Percentiles rank a stretch among this genome's conserved stretches.
These are phyloP conservation scores for Plectrocnemia conspersa DNA, from an alignment of 1,140 invertebrate genomes.

Conservation along the genomic window DNA sequence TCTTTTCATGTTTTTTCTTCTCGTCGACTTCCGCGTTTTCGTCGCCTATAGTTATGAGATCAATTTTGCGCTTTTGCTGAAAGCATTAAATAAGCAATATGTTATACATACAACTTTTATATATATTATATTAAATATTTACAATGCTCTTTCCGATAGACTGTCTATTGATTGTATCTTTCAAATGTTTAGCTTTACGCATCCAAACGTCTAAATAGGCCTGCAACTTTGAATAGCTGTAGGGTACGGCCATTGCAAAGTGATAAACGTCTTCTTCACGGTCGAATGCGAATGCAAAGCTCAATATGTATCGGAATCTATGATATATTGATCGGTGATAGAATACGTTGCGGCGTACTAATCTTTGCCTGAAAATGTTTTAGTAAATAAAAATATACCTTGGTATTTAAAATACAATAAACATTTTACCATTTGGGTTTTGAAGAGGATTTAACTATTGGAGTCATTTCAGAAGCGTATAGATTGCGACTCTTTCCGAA, in stretches of 20 bases:
- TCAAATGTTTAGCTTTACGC: constrained; percentile 49
- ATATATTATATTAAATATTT: constrained; percentile 39
- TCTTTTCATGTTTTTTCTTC: constrained; percentile 49
- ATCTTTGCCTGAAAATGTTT: constrained; percentile 70
- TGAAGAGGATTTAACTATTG: constrained; percentile 86
- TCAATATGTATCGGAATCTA: constrained; percentile 87
- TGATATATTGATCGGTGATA: constrained; percentile 90
- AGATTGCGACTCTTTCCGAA: constrained; percentile 88
- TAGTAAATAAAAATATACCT: constrained; percentile 10
- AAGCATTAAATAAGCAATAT: constrained; percentile 32
- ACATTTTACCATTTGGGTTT: constrained; percentile 79
- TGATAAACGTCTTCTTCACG: constrained; percentile 90
- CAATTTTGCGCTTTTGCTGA: constrained; percentile 84
- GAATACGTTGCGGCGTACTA: constrained; percentile 83
- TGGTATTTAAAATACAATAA: background rate
- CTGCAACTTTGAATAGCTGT: constrained; percentile 87
- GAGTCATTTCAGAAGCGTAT: constrained; percentile 87
- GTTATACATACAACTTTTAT: constrained; percentile 2
- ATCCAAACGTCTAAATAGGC: constrained; percentile 77
- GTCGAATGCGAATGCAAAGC: constrained; percentile 92
- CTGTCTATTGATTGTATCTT: constrained; percentile 58
- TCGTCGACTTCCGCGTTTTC: constrained; percentile 43
- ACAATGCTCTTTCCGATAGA: constrained; percentile 69
- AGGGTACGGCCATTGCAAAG: constrained; percentile 88
- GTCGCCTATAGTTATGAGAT: constrained; percentile 79